A percentile compares a stretch with the other conserved stretches of the same genome.
Conservation (phyloP, 2,797 vertebrate genomes). For the Fistularia commersonii region DNA sequence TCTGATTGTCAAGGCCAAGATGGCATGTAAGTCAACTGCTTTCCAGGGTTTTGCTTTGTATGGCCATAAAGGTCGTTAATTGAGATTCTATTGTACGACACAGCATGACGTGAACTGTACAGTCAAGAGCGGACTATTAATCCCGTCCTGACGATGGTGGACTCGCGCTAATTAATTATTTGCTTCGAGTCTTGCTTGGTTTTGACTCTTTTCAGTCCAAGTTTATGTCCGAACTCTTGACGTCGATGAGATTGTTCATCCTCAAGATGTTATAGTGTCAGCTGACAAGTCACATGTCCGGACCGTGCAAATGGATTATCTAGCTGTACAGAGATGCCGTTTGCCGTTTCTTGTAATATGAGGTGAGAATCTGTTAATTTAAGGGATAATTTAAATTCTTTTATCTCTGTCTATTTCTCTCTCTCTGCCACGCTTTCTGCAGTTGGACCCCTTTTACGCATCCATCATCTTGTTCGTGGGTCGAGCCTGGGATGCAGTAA, state of each 20-base stretch:
- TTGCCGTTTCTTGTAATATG: background rate
- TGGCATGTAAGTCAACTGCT: constrained; percentile 38
- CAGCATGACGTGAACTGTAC: constrained; percentile 47
- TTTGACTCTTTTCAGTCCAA: background rate
- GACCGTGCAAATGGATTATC: too few species aligned
- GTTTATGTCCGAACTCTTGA: background rate
- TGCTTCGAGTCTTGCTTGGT: too few species aligned
- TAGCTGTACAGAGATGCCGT: too few species aligned
- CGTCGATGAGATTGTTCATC: too few species aligned
- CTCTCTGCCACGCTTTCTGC: constrained; percentile 1
- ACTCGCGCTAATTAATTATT: background rate
- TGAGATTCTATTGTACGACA: constrained; percentile 31
- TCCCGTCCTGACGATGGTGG: constrained; percentile 1
- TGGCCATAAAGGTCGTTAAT: constrained; percentile 30
- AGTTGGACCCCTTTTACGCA: constrained; percentile 90
- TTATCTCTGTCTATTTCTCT: too few species aligned
- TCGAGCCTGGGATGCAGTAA: constrained; percentile 93
- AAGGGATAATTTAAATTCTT: too few species aligned
- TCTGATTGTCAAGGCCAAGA: constrained; percentile 46
- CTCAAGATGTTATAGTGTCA: too few species aligned
- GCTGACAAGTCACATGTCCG: background rate
- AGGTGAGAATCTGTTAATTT: too few species aligned
- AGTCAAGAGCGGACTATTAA: constrained; percentile 30
- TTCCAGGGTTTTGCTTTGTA: constrained; percentile 55
- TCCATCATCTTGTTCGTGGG: constrained; percentile 95